Evolutionary conservation across 1,140 invertebrate species (phyloP), one percentile per base, ranked within the genome.

Genomic region (Cheumatopsyche charites): DNA sequence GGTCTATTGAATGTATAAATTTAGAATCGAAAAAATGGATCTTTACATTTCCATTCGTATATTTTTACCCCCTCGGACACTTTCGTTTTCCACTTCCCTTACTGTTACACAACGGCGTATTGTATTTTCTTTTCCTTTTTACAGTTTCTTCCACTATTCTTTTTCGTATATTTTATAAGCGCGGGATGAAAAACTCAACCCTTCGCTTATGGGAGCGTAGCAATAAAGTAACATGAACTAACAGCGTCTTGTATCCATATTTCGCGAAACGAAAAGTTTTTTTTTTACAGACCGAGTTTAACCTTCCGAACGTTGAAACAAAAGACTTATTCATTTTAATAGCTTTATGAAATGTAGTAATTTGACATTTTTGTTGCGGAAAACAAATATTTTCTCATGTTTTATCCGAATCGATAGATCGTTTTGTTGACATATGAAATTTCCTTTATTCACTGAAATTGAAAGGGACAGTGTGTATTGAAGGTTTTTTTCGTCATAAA

Each of bases 211-310:
- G 47, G 47, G 19, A 52, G n/a, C 47, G 47, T 52, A 52, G 47
- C 47, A 52, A 52, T 52, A 52, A 52, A 52, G 47, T 52, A 52
- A 17, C 47, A 19, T 17, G 15, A 52, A 52, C 47, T 17, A 52
- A 52, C 47, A 19, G 15, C 19, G 47, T 19, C 47, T 52, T 15
- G 47, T 52, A 52, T 52, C 47, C 47, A 19, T 52, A 19, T 52
- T 17, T 19, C 19, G 47, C 19, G 15, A 19, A 52, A 5, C 12
- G 3, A 47, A 47, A 47, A 47, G 4, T n/a, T 52, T 45, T 45
- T 45, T 45, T 45, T n/a, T 36, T 36, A 3, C 29, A 3, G 29
- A 36, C 29, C 3, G 9, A 36, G 29, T 9, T 9, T 36, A 36
- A 36, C 29, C 29, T 47, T 47, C 45, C 13, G 45, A 17, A 47